These are phyloP conservation scores for Miltochrista miniata DNA, from an alignment of 2,888 invertebrate genomes.

Conservation along the genomic window DNA sequence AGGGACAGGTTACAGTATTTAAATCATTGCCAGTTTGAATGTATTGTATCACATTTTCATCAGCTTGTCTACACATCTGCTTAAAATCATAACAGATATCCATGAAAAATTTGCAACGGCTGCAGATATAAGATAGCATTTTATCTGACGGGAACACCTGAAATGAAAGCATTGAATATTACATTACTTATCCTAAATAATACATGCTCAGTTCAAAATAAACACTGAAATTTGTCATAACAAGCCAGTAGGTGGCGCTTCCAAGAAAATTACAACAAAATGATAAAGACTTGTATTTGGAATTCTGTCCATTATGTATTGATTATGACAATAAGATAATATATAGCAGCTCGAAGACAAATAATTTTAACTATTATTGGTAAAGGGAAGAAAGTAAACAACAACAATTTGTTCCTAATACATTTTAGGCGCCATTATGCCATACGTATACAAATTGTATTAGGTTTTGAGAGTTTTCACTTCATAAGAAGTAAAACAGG, in stretches of 20 bases:
- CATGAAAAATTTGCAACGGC: constrained; percentile 86
- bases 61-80: constrained; percentile 89
- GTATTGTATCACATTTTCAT: constrained; percentile 87
- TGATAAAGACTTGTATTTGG: too few relatives aligned
- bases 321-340: too few relatives aligned
- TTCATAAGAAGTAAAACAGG: not conserved
- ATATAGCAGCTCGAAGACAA: too few relatives aligned
- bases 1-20: constrained; percentile 76
- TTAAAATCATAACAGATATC: constrained; percentile 89
- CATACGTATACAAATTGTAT: constrained; percentile 12
- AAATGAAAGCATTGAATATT: not conserved
- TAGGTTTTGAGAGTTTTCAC: constrained; percentile 7
- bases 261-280: constrained; percentile 10
- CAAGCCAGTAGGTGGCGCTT: constrained; percentile 41
- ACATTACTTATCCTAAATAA: not conserved
- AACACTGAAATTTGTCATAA: not conserved
- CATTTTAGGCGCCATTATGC: constrained; percentile 37
- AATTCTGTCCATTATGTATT: too few relatives aligned
- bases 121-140: constrained; percentile 89
- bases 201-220: not conserved
- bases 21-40: constrained; percentile 86
- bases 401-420: constrained; percentile 6
- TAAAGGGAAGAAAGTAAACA: not conserved
- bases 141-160: constrained; percentile 87
- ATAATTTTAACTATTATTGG: too few relatives aligned